Evolutionary conservation across 1,140 invertebrate genomes (phyloP), one percentile per base, ranked within the genome.

Genomic region (Leptinotarsa undecemlineata): DNA sequence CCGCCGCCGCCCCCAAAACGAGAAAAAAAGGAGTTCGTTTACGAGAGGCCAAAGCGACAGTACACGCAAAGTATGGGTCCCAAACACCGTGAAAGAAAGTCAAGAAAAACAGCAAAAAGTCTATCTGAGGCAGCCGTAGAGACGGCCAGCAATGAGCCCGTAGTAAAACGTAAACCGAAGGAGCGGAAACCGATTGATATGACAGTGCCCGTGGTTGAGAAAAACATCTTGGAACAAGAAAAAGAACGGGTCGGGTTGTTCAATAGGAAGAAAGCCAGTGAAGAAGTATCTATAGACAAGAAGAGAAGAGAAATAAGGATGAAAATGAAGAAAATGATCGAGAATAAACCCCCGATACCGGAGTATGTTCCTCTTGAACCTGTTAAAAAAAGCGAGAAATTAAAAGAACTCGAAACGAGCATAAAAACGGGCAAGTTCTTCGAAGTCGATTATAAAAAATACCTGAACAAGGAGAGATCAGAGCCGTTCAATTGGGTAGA

Each of bases 401-500:
- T 84, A 19, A 74, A 77, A 73, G 83, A 84, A 72, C 67, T 81
- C 0, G 83, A 84, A 72, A 74, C 73, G 20, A 83, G 77, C 48
- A 84, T 84, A 48, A 83, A 81, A 76, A 80, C 76, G 51, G 83
- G 83, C 21, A 82, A 80, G 57, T 84, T 84, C 70, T 84, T 84
- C 72, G 81, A 83, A 47, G 77, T 80, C 26, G 83, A 84, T 76
- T 74, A 84, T 66, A 84, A 82, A 72, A 82, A 82, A 67, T 84
- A 77, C 73, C 64, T 84, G 21, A 76, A 57, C 48, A 83, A 78
- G 66, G 79, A 84, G 23, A 61, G 76, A 21, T 17, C 47, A 19
- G 68, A 71, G 47, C 72, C 74, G n/a, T 80, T 81, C 76, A 77
- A 81, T 80, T 84, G 83, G 83, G 73, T 77, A 61, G 82, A 84